Percentiles rank a stretch among this genome's conserved stretches.
These are phyloP conservation scores for Scaptodrosophila lebanonensis DNA, from an alignment of 1,140 invertebrate genomes.

Conservation along the genomic window DNA sequence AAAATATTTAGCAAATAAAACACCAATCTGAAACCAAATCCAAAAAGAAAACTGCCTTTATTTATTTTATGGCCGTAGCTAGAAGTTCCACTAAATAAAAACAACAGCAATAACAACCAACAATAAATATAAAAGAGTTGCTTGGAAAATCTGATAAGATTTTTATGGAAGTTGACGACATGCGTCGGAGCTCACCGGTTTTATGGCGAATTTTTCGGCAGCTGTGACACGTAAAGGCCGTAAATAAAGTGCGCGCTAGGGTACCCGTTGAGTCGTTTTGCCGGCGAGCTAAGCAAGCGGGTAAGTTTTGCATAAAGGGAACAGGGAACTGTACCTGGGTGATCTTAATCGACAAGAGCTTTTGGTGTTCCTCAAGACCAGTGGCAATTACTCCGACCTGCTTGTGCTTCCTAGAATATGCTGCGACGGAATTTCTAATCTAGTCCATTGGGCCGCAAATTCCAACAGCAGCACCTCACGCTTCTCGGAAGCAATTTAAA, in stretches of 20 bases:
- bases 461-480: slow-evolving; percentile 51
- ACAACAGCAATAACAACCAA: too few species aligned
- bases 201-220: slow-evolving; percentile 75
- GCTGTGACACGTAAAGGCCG: slow-evolving; percentile 67
- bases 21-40: slow-evolving; percentile 31
- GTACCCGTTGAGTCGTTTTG: slow-evolving; percentile 28
- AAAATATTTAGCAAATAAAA: slow-evolving; percentile 65
- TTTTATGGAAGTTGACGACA: slow-evolving; percentile 70
- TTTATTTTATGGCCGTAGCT: slow-evolving; percentile 66
- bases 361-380: slow-evolving; percentile 40
- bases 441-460: too few species aligned
- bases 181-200: slow-evolving; percentile 56
- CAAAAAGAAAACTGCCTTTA: slow-evolving; percentile 23
- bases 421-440: too few species aligned
- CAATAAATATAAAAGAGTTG: too few species aligned
- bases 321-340: slow-evolving; percentile 66
- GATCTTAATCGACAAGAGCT: slow-evolving; percentile 51
- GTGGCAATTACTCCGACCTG: slow-evolving; percentile 57
- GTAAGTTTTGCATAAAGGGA: not conserved
- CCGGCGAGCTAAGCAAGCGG: slow-evolving; percentile 1
- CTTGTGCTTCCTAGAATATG: slow-evolving; percentile 19
- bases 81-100: slow-evolving; percentile 51
- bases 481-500: slow-evolving; percentile 71
- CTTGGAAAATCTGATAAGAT: slow-evolving; percentile 66
- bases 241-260: slow-evolving; percentile 72